These are phyloP conservation scores for Puffinus mauretanicus DNA, from an alignment of 2,113 vertebrate species.

Conservation along the genomic window DNA sequence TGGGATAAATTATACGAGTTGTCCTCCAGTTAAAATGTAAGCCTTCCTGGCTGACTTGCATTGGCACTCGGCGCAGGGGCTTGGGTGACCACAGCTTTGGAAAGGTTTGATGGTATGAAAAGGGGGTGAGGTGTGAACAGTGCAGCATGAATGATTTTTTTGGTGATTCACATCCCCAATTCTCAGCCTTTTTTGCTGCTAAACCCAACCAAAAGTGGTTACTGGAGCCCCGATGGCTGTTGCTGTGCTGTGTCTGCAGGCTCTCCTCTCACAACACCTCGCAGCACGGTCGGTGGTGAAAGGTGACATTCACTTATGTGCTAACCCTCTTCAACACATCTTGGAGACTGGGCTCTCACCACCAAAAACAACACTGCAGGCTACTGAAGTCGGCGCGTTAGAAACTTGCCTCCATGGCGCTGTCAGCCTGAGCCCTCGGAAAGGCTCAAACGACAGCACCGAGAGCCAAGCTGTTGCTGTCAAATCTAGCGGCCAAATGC, in stretches of 20 bases:
- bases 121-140: background rate
- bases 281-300: background rate
- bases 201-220: background rate
- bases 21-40: background rate
- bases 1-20: background rate
- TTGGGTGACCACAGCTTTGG: background rate
- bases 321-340: background rate
- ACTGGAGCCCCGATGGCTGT: background rate
- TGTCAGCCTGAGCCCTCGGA: background rate
- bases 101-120: background rate
- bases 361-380: background rate
- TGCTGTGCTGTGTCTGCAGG: background rate
- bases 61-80: fast-evolving
- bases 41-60: background rate
- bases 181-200: background rate
- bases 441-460: background rate
- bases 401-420: background rate
- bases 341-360: background rate
- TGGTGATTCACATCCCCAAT: background rate
- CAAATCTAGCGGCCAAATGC: background rate
- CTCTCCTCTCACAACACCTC: background rate
- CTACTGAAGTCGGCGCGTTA: background rate
- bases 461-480: background rate
- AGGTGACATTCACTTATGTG: background rate
- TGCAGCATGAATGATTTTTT: background rate